A percentile compares a stretch with the other conserved stretches of the same genome.
phyloP scores from a whole-genome alignment of 1,140 invertebrate genomes.

The Cydia splendana region DNA sequence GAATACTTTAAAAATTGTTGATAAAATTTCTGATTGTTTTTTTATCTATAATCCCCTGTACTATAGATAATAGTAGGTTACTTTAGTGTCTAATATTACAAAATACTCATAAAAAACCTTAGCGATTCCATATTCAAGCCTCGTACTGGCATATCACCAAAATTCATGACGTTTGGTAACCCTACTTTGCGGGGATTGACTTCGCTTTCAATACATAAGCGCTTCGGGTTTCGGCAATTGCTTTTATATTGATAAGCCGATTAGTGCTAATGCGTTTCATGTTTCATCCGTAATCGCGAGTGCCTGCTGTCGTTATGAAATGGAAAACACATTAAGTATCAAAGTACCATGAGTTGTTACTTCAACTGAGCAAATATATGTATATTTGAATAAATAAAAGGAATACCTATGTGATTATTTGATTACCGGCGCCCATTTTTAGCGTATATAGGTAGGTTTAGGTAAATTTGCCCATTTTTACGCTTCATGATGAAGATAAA shows the following conservation, averaged over 20 bases:
- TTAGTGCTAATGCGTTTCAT: slow-evolving; percentile 19
- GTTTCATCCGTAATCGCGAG: slow-evolving; percentile 15
- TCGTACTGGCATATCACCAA: neutral
- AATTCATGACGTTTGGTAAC: neutral
- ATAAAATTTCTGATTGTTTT: too few relatives aligned
- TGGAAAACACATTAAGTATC: slow-evolving; percentile 19
- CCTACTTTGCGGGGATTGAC: neutral
- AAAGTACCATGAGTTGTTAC: neutral
- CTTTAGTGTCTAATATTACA: too few relatives aligned
- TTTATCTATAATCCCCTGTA: too few relatives aligned
- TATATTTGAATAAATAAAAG: neutral
- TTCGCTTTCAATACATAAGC: slow-evolving; percentile 14
- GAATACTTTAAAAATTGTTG: too few relatives aligned
- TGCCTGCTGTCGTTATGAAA: slow-evolving; percentile 3
- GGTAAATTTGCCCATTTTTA: too few relatives aligned
- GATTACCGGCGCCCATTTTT: too few relatives aligned
- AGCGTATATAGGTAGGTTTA: too few relatives aligned
- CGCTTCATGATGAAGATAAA: too few relatives aligned
- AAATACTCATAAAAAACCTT: too few relatives aligned
- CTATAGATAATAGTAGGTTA: too few relatives aligned
- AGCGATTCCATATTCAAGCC: too few relatives aligned
- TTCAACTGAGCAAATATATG: neutral
- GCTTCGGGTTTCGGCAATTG: neutral
- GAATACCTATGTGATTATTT: too few relatives aligned
- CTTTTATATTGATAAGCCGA: slow-evolving; percentile 23